These are phyloP conservation scores for Cyprinodon tularosa DNA, from an alignment of 2,113 vertebrate species.

Conservation along the genomic window DNA sequence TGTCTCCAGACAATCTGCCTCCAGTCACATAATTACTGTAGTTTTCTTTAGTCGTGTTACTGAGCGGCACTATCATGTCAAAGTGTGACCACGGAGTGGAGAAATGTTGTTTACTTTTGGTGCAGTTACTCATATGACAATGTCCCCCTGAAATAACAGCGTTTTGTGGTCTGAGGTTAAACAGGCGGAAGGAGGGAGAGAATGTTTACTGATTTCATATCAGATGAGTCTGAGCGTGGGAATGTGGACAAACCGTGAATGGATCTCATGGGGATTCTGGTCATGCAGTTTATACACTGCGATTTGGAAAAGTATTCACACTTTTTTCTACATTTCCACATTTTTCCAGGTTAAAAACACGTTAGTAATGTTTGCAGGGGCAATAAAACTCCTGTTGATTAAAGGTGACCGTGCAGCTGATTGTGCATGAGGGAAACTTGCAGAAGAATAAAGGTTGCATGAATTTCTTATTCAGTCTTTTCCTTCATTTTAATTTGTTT, in stretches of 20 bases:
- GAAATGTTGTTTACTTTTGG: conserved; percentile 3
- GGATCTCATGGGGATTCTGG: not conserved
- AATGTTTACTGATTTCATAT: conserved; percentile 9
- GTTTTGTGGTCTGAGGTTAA: conserved; percentile 5
- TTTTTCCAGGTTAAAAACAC: too few species aligned
- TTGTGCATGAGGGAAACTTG: too few species aligned
- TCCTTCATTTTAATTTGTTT: too few species aligned
- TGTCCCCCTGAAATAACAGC: conserved; percentile 6
- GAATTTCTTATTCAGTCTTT: too few species aligned
- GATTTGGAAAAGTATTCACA: not conserved
- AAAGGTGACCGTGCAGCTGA: too few species aligned
- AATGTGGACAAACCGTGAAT: not conserved
- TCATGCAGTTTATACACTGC: not conserved
- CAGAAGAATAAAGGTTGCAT: too few species aligned
- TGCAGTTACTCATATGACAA: conserved; percentile 2
- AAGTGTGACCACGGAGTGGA: not conserved
- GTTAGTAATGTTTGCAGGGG: too few species aligned
- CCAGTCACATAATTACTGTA: conserved; percentile 24
- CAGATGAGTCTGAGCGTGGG: conserved; percentile 4
- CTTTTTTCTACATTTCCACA: too few species aligned
- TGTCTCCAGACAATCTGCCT: not conserved
- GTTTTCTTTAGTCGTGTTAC: not conserved
- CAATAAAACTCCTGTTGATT: too few species aligned
- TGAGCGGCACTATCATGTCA: not conserved
- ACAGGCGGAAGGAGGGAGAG: conserved; percentile 2